phyloP scores from a whole-genome alignment of 1,140 invertebrate species.

The Anastrepha ludens region DNA sequence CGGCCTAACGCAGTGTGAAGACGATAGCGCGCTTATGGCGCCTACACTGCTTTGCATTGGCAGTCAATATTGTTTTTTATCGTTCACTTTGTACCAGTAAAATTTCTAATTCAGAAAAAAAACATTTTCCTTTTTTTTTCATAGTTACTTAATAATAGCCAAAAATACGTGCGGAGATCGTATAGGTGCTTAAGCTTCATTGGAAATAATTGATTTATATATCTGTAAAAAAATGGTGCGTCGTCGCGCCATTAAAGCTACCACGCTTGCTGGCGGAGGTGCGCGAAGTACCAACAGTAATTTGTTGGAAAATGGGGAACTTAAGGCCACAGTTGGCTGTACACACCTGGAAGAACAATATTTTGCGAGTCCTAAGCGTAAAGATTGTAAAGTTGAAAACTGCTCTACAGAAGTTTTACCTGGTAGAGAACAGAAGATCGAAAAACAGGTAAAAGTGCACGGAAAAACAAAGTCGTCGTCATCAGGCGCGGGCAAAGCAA shows the following conservation, averaged over 20 bases:
- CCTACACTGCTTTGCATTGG: constrained; percentile 32
- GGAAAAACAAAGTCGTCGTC: constrained; percentile 56
- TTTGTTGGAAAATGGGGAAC: constrained; percentile 55
- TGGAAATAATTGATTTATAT: neutral
- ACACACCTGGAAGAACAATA: constrained; percentile 69
- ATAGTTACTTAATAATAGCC: neutral
- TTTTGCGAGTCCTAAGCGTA: constrained; percentile 73
- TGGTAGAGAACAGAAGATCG: constrained; percentile 58
- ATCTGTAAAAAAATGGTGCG: constrained; percentile 53
- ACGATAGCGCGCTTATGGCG: constrained; percentile 6
- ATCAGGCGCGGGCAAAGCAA: constrained; percentile 53
- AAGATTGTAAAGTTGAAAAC: constrained; percentile 70
- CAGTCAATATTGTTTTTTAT: constrained; percentile 12
- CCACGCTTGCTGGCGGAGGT: neutral
- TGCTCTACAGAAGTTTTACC: constrained; percentile 28
- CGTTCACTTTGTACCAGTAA: neutral
- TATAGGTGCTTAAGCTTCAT: neutral
- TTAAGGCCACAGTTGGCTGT: constrained; percentile 58
- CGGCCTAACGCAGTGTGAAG: constrained; percentile 2
- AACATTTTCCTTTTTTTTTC: neutral
- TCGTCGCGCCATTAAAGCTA: constrained; percentile 52
- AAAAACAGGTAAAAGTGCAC: constrained; percentile 55
- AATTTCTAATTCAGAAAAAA: neutral
- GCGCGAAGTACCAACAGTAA: neutral
- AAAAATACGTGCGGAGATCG: constrained; percentile 29